phyloP scores from a whole-genome alignment of 1,140 invertebrate genomes.

The Danaus plexippus region DNA sequence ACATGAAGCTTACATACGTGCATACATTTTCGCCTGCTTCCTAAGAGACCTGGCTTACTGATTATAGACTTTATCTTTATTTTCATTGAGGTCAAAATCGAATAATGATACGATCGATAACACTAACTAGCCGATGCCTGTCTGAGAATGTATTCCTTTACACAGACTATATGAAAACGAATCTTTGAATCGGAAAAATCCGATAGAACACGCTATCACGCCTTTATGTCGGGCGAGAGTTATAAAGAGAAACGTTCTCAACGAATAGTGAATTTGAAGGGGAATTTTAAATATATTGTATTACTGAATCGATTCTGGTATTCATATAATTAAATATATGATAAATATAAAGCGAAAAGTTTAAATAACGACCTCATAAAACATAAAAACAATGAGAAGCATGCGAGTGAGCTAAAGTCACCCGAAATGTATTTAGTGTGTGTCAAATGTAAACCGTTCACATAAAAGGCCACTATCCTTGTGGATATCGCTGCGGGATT shows the following conservation, averaged over 20 bases:
- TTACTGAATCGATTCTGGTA: too few species aligned
- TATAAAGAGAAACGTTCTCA: conserved; percentile 24
- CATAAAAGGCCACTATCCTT: background rate
- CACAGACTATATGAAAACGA: conserved; percentile 21
- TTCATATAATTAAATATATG: too few species aligned
- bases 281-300: too few species aligned
- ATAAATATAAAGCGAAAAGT: background rate
- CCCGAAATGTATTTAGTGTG: background rate
- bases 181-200: conserved; percentile 36
- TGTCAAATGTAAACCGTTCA: background rate
- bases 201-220: conserved; percentile 36
- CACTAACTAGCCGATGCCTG: conserved; percentile 49
- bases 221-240: conserved; percentile 29
- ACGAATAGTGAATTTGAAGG: background rate
- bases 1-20: conserved; percentile 15
- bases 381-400: too few species aligned
- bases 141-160: conserved; percentile 23
- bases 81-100: conserved; percentile 3
- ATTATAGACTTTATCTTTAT: conserved; percentile 3
- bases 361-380: background rate
- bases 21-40: conserved; percentile 28
- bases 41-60: conserved; percentile 1
- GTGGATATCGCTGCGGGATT: conserved; percentile 19
- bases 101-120: background rate
- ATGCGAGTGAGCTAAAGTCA: too few species aligned